A percentile compares a stretch with the other conserved stretches of the same genome.
phyloP scores from a whole-genome alignment of 2,113 vertebrate genomes.

The Regulus satrapa region DNA sequence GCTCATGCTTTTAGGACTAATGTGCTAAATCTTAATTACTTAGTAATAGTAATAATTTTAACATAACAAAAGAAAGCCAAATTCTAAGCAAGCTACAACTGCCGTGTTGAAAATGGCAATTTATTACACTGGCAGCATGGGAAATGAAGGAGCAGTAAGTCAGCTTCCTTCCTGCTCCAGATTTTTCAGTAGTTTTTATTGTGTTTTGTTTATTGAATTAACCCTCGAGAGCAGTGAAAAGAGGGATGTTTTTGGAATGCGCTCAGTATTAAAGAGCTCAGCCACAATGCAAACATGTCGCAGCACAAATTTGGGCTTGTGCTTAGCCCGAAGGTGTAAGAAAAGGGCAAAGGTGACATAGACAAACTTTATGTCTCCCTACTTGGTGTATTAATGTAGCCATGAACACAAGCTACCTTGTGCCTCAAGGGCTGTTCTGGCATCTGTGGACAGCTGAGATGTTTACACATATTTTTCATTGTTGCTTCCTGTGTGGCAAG shows the following conservation, averaged over 20 bases:
- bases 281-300: background rate
- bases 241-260: background rate
- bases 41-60: background rate
- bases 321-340: background rate
- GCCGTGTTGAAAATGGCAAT: background rate
- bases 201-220: conserved; percentile 15
- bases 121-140: background rate
- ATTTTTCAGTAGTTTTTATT: background rate
- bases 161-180: conserved; percentile 32
- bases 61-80: background rate
- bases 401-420: background rate
- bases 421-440: background rate
- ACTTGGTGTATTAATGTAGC: background rate
- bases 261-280: background rate
- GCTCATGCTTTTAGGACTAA: background rate
- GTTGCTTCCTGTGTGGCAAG: background rate
- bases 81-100: background rate
- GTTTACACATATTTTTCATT: background rate
- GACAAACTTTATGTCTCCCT: background rate
- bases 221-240: background rate
- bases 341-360: background rate
- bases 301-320: background rate
- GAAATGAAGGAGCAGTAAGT: background rate
- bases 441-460: background rate
- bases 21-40: background rate